These are phyloP conservation scores for Drosophila ustulata DNA, from an alignment of 2,888 invertebrate species.

Conservation along the genomic window DNA sequence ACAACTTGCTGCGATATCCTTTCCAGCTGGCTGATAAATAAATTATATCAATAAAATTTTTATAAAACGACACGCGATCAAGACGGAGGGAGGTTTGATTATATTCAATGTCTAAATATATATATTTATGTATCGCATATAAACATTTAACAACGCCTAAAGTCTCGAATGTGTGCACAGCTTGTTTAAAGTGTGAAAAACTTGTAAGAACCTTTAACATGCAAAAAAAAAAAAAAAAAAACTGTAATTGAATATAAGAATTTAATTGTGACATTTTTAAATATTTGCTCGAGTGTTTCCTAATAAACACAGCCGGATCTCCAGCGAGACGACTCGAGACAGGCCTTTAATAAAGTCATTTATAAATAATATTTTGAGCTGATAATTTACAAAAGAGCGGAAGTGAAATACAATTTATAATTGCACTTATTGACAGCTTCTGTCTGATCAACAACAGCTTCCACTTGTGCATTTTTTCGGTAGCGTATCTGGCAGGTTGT, in stretches of 20 bases:
- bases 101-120: background rate
- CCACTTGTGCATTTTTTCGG: slow-evolving; percentile 7
- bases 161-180: slow-evolving; percentile 24
- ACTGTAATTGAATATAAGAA: slow-evolving; percentile 43
- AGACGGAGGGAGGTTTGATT: slow-evolving; percentile 38
- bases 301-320: slow-evolving; percentile 47
- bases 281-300: slow-evolving; percentile 60
- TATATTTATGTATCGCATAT: slow-evolving; percentile 7
- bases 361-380: slow-evolving; percentile 47
- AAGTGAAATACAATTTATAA: slow-evolving; percentile 32
- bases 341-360: slow-evolving; percentile 29
- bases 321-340: slow-evolving; percentile 16
- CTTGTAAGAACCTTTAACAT: slow-evolving; percentile 56
- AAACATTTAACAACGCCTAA: slow-evolving; percentile 16
- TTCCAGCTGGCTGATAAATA: slow-evolving; percentile 5
- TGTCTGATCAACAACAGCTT: background rate
- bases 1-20: slow-evolving; percentile 12
- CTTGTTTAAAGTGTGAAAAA: slow-evolving; percentile 69
- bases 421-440: background rate
- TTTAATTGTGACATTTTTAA: slow-evolving; percentile 62
- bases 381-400: slow-evolving; percentile 54
- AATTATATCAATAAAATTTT: background rate
- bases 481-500: slow-evolving; percentile 24
- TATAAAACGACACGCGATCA: slow-evolving; percentile 15
- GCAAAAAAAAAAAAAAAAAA: slow-evolving; percentile 10